Evolutionary conservation across 2,113 vertebrate species (phyloP).

Genomic region (Python bivittatus): DNA sequence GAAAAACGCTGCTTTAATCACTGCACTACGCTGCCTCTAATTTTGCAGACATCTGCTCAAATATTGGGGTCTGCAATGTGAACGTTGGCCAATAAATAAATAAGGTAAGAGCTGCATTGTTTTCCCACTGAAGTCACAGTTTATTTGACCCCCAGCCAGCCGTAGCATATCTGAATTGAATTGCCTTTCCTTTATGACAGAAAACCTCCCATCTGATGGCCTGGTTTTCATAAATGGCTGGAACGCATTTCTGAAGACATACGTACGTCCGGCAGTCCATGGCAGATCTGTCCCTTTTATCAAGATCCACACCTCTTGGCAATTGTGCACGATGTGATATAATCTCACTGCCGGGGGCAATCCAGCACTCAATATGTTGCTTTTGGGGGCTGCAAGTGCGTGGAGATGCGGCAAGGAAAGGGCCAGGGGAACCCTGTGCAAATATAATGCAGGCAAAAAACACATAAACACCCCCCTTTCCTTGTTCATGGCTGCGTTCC

Average conservation of each 20-base stretch:
- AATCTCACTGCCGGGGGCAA: too few species aligned
- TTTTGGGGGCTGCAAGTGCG: too few species aligned
- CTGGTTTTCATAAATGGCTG: not conserved
- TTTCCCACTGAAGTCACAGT: not conserved
- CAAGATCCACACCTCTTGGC: not conserved
- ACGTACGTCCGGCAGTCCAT: not conserved
- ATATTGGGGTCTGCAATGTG: not conserved
- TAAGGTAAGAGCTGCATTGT: not conserved
- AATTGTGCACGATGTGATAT: not conserved
- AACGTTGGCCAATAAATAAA: not conserved
- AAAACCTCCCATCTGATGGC: not conserved
- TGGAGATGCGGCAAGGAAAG: not conserved
- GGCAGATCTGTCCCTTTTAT: not conserved
- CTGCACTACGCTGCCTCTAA: not conserved
- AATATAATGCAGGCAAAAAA: not conserved
- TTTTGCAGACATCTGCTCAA: not conserved
- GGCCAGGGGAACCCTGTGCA: not conserved
- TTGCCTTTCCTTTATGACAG: not conserved
- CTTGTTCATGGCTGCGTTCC: not conserved
- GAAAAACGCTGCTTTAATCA: not conserved
- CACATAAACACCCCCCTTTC: too few species aligned
- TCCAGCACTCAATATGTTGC: too few species aligned
- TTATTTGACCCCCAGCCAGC: not conserved
- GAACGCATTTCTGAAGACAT: not conserved
- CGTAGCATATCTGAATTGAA: not conserved